phyloP scores from a whole-genome alignment of 2,113 vertebrate genomes.

The Nasalis larvatus region DNA sequence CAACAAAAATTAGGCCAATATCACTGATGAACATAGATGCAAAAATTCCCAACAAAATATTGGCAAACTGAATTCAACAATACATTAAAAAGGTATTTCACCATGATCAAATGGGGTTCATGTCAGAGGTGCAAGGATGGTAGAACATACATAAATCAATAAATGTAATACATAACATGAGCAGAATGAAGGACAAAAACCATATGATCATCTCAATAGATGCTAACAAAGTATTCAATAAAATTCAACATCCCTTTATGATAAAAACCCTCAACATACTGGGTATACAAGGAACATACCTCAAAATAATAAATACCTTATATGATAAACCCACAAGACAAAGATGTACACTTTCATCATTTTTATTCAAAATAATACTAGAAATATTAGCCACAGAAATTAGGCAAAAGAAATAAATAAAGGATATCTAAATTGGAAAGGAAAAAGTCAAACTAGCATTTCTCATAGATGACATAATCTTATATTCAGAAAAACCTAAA shows the following conservation, averaged over 20 bases:
- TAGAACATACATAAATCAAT: no score
- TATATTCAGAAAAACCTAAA: not conserved
- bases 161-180: no score
- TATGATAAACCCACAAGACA: not conserved
- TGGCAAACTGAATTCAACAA: no score
- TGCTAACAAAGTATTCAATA: no score
- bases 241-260: not conserved
- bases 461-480: not conserved
- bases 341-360: not conserved
- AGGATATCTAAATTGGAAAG: not conserved
- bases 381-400: not conserved
- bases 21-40: no score
- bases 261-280: not conserved
- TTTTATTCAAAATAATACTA: not conserved
- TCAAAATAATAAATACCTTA: not conserved
- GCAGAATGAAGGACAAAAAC: no score
- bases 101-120: no score
- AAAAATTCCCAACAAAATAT: no score
- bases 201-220: no score
- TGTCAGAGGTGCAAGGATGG: no score
- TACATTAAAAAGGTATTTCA: no score
- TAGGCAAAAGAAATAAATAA: not conserved
- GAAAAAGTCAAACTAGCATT: not conserved
- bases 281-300: not conserved
- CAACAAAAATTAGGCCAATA: no score